These are phyloP conservation scores for Choloepus hoffmanni DNA, from an alignment of 2,113 vertebrate genomes.

Conservation along the genomic window DNA sequence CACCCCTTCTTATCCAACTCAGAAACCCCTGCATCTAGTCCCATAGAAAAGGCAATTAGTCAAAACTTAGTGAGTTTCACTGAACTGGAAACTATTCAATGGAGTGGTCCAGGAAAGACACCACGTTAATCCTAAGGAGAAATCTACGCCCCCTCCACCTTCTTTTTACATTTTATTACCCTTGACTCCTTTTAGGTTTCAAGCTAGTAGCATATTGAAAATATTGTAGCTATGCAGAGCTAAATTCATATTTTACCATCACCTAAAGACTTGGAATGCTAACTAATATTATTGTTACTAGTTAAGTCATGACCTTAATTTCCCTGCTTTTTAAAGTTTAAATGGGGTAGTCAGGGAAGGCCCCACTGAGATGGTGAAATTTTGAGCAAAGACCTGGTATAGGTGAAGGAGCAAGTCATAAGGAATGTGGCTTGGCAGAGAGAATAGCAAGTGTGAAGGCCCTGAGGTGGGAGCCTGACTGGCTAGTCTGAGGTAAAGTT, in stretches of 20 bases:
- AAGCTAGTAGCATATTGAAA: neutral
- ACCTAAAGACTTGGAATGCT: neutral
- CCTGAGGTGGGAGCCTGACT: accelerated
- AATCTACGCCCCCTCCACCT: neutral
- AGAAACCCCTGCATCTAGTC: neutral
- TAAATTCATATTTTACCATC: neutral
- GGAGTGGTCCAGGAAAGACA: neutral
- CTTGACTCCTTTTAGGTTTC: neutral
- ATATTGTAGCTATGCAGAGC: accelerated
- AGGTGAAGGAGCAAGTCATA: neutral
- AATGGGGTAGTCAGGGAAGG: neutral
- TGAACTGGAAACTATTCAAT: neutral
- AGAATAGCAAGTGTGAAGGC: neutral
- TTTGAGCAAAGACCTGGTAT: neutral
- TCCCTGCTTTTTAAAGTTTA: neutral
- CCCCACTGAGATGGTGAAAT: neutral
- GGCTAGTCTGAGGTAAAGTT: too few relatives aligned
- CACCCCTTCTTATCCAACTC: neutral
- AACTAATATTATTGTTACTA: neutral
- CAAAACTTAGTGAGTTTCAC: neutral
- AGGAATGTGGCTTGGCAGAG: neutral
- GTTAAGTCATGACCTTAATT: neutral
- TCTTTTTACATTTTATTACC: neutral
- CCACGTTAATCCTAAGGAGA: neutral
- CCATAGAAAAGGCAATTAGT: neutral